Conservation (phyloP, 2,113 vertebrate genomes). For the Melanerpes formicivorus region DNA sequence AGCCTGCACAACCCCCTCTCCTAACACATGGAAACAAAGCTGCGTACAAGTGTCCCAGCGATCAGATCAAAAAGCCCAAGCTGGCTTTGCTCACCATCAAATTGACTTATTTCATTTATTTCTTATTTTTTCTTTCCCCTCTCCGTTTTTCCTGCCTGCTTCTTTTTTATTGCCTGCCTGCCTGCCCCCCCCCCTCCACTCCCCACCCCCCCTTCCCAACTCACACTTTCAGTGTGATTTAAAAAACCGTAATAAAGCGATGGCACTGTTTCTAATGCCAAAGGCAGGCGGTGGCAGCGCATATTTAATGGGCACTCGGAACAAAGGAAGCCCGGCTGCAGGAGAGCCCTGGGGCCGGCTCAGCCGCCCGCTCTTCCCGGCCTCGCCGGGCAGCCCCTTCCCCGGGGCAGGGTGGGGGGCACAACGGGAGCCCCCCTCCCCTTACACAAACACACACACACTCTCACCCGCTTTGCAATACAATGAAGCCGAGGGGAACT, state of each 20-base stretch:
- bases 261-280: slow-evolving; percentile 30
- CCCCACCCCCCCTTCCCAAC: no score
- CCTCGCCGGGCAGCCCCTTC: background rate
- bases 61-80: background rate
- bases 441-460: background rate
- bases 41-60: slow-evolving; percentile 38
- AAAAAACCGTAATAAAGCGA: background rate
- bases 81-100: background rate
- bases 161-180: background rate
- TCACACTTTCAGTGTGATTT: background rate
- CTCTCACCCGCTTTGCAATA: background rate
- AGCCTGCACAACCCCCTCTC: slow-evolving; percentile 2
- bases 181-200: no score
- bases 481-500: background rate
- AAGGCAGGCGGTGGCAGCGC: slow-evolving; percentile 63
- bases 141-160: background rate
- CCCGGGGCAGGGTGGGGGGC: background rate
- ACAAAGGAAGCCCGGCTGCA: slow-evolving; percentile 71
- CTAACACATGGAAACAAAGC: slow-evolving; percentile 52
- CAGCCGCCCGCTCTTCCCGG: background rate
- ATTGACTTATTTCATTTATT: background rate
- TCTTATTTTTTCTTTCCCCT: no score
- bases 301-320: slow-evolving; percentile 75
- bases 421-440: background rate
- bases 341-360: slow-evolving; percentile 49